Evolutionary conservation across 2,113 vertebrate species (phyloP).

Genomic region (Pomatostomus ruficeps): DNA sequence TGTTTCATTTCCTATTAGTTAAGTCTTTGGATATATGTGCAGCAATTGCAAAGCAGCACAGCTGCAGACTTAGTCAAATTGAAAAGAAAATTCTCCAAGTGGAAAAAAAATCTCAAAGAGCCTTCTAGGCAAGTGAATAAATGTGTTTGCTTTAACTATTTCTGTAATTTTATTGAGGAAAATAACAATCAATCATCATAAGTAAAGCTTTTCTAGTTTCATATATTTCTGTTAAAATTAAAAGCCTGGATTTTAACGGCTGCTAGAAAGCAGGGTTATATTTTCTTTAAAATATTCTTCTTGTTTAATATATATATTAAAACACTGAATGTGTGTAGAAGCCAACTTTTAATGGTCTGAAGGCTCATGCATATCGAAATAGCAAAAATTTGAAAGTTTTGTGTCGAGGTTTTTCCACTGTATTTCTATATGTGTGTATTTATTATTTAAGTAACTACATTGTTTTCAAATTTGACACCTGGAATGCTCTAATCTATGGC

Average conservation of each 20-base stretch:
- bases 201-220: background rate
- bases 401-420: fast-evolving
- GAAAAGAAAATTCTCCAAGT: background rate
- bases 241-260: background rate
- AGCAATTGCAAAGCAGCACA: background rate
- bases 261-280: background rate
- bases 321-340: background rate
- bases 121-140: background rate
- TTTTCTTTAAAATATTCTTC: background rate
- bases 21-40: background rate
- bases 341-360: background rate
- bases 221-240: background rate
- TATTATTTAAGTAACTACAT: background rate
- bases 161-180: background rate
- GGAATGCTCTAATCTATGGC: background rate
- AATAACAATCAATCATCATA: background rate
- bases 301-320: background rate
- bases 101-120: background rate
- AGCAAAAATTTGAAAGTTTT: background rate
- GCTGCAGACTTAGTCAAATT: background rate
- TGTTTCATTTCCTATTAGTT: background rate
- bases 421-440: background rate
- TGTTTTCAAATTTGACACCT: background rate
- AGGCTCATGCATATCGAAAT: background rate
- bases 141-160: background rate